These are phyloP conservation scores for Eidolon dupreanum DNA, from an alignment of 2,797 vertebrate species.

Conservation along the genomic window DNA sequence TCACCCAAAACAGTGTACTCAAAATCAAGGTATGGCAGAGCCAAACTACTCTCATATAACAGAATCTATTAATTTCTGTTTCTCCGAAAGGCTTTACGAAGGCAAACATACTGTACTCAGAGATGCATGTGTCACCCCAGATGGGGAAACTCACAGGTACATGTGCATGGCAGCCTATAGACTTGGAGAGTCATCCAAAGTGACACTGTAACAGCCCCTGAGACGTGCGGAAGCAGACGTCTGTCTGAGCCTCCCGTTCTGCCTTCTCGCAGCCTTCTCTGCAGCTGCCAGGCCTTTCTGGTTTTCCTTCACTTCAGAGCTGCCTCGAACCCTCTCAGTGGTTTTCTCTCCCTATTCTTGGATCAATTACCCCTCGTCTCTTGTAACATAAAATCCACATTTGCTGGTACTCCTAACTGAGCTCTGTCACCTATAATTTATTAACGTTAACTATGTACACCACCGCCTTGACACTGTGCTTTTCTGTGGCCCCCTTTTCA, in stretches of 20 bases:
- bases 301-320: background rate
- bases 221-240: rapidly evolving
- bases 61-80: background rate
- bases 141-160: background rate
- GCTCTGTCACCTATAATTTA: background rate
- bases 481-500: background rate
- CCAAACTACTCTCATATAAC: background rate
- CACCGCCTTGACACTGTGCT: background rate
- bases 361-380: background rate
- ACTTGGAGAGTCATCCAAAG: background rate
- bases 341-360: background rate
- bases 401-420: background rate
- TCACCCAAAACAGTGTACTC: background rate
- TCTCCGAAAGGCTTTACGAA: background rate
- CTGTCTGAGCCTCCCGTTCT: background rate
- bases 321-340: background rate
- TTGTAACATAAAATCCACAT: background rate
- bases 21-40: background rate
- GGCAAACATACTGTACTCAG: background rate
- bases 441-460: background rate
- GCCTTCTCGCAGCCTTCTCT: background rate
- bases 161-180: rapidly evolving
- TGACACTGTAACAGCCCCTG: background rate
- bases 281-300: background rate
- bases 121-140: background rate